Evolutionary conservation across 2,888 invertebrate genomes (phyloP), one percentile per base, ranked within the genome.

Genomic region (Lasioglossum villosulum): DNA sequence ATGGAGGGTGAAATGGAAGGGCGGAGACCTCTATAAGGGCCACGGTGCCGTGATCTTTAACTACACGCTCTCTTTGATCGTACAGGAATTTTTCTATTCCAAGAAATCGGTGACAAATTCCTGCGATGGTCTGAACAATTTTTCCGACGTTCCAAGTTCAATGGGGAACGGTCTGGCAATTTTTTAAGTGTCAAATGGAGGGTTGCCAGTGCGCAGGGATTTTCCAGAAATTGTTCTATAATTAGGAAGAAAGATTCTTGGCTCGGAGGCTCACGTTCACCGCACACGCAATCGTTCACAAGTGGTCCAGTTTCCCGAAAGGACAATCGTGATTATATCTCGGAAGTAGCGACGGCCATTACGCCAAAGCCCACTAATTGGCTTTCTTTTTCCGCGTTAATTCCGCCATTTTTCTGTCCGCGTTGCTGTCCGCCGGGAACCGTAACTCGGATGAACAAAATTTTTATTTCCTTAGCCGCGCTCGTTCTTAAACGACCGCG

Each of bases 261-360:
- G 66, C 66, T 66, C 34, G 34, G 66, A 19, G 19, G 30, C 71
- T 78, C 59, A 1, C 27, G 45, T 39, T 59, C 71, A 19, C 42
- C 23, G 71, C 23, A 10, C 63, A 37, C n/a, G 10, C 48, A 72
- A 74, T 74, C 73, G 52, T 72, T 68, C 68, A 37, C 63, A 48
- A 39, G 66, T 45, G 19, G 27, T 42, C 68, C 68, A 74, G 52
- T 52, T 73, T 80, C 75, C 74, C 30, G 30, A 14, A 30, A 70
- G 56, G 45, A 76, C 82, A 52, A 72, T 82, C 66, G 45, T 59
- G 70, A 77, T 80, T 78, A 71, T 75, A 68, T 74, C 56, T 70
- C 77, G 16, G 68, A 45, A 78, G 27, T 71, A 72, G 71, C 27
- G 19, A 42, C 37, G 68, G 27, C n/a, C 77, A 73, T 78, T 82